phyloP scores from a whole-genome alignment of 1,140 invertebrate species.

The Ceratitis capitata region DNA sequence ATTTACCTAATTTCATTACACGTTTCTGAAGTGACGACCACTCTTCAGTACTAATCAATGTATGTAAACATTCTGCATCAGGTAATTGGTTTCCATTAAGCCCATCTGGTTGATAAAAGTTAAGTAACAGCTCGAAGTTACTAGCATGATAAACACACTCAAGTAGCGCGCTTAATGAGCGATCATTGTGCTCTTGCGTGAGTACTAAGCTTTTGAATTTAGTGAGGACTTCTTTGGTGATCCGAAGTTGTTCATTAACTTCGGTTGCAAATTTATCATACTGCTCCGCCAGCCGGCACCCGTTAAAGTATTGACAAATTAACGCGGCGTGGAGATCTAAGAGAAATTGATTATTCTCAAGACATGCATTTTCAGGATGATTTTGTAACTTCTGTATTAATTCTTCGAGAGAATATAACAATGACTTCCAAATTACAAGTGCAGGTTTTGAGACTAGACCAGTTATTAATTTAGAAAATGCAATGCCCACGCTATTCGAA shows the following conservation, averaged over 20 bases:
- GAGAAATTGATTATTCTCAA: constrained; percentile 45
- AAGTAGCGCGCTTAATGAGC: constrained; percentile 56
- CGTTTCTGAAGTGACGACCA: constrained; percentile 57
- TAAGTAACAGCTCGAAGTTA: constrained; percentile 50
- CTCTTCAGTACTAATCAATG: constrained; percentile 50
- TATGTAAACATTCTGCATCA: constrained; percentile 41
- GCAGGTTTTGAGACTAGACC: constrained; percentile 58
- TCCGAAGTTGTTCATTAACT: constrained; percentile 25
- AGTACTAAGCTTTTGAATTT: constrained; percentile 53
- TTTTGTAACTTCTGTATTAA: constrained; percentile 43
- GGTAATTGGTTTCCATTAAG: neutral
- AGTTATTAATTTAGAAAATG: constrained; percentile 54
- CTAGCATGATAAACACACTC: constrained; percentile 53
- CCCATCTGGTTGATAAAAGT: constrained; percentile 56
- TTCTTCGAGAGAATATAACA: constrained; percentile 53
- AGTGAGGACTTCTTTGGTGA: constrained; percentile 45
- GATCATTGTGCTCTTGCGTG: constrained; percentile 53
- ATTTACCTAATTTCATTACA: constrained; percentile 60
- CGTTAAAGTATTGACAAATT: constrained; percentile 55
- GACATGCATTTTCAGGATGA: constrained; percentile 39
- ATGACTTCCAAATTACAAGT: constrained; percentile 59
- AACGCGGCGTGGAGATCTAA: constrained; percentile 57
- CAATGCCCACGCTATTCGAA: constrained; percentile 48
- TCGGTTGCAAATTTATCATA: constrained; percentile 42
- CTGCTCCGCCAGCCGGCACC: constrained; percentile 56